Evolutionary conservation across 1,140 invertebrate genomes (phyloP).

Genomic region (Zelostemma sp.): DNA sequence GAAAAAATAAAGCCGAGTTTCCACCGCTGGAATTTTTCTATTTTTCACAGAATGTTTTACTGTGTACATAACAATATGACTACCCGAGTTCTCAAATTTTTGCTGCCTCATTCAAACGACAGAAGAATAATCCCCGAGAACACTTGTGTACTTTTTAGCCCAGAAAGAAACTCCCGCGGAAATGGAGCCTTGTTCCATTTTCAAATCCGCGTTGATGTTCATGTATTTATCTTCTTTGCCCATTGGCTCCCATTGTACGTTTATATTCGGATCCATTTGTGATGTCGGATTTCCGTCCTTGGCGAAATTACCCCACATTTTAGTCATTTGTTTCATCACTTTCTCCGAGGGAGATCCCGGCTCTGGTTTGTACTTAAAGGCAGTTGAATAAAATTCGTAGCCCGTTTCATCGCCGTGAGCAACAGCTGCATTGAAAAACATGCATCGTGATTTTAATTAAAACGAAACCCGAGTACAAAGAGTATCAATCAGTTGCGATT

Average conservation of each 20-base stretch:
- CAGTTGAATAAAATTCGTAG: slow-evolving; percentile 73
- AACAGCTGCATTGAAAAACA: slow-evolving; percentile 62
- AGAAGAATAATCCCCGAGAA: slow-evolving; percentile 47
- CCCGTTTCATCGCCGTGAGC: slow-evolving; percentile 80
- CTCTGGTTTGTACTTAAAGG: slow-evolving; percentile 57
- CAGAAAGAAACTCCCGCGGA: slow-evolving; percentile 66
- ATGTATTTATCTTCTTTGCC: slow-evolving; percentile 66
- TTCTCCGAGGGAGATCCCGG: slow-evolving; percentile 46
- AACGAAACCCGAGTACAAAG: neutral
- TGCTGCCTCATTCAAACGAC: no score
- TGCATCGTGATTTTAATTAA: neutral
- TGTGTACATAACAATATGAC: no score
- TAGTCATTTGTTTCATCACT: slow-evolving; percentile 50
- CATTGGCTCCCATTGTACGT: slow-evolving; percentile 65
- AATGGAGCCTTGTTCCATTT: slow-evolving; percentile 64
- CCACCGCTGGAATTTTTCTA: no score
- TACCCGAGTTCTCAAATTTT: no score
- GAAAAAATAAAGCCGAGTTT: no score
- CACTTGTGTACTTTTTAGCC: slow-evolving; percentile 55
- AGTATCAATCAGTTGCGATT: neutral
- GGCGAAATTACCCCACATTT: slow-evolving; percentile 71
- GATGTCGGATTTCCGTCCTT: slow-evolving; percentile 72
- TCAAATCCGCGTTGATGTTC: slow-evolving; percentile 63
- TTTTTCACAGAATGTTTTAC: no score
- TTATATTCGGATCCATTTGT: slow-evolving; percentile 56